These are phyloP conservation scores for Pelecanoides urinatrix DNA, from an alignment of 2,113 vertebrate genomes.

Conservation along the genomic window DNA sequence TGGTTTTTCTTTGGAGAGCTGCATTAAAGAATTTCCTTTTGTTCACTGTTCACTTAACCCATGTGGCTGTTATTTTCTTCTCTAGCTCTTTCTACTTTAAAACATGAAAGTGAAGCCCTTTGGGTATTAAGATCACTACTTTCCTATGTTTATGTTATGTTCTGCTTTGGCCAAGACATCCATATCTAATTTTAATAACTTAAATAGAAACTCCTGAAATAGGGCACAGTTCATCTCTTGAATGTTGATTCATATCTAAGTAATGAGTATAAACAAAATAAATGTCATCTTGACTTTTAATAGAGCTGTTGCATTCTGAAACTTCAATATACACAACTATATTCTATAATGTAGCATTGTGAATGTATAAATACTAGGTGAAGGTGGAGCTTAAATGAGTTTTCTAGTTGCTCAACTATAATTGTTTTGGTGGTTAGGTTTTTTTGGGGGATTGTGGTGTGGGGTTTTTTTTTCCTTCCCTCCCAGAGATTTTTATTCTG, in stretches of 20 bases:
- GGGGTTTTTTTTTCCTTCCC: rapidly evolving
- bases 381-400: not conserved
- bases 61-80: not conserved
- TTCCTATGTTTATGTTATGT: not conserved
- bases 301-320: not conserved
- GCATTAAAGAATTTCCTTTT: not conserved
- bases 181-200: not conserved
- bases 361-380: not conserved
- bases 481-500: not conserved
- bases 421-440: not conserved
- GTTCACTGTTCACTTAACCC: not conserved
- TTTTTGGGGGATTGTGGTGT: not conserved
- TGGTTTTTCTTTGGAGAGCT: not conserved
- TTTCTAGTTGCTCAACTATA: not conserved
- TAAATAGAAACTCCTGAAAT: not conserved
- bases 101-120: conserved; percentile 1
- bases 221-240: not conserved
- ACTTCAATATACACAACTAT: not conserved
- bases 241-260: conserved; percentile 6
- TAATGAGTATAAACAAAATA: not conserved
- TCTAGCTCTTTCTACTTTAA: not conserved
- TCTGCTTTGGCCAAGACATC: not conserved
- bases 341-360: not conserved
- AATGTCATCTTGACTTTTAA: not conserved
- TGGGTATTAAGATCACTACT: not conserved